These are phyloP conservation scores for Drosophila baimaii DNA, from an alignment of 1,140 invertebrate species.

Conservation along the genomic window DNA sequence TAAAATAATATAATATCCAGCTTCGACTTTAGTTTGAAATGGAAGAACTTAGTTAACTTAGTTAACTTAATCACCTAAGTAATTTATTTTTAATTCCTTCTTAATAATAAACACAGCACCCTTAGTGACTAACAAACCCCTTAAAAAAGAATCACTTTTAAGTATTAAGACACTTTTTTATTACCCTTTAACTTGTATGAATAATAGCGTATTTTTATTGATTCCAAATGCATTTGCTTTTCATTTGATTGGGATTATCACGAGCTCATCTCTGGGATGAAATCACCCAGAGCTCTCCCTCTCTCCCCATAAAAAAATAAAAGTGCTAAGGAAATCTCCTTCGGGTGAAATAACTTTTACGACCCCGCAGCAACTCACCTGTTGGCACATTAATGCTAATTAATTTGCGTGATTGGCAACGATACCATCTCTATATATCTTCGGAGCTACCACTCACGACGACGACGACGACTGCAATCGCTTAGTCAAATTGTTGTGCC, in stretches of 20 bases:
- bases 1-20: no score
- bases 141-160: not conserved
- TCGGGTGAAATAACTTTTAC: not conserved
- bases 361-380: not conserved
- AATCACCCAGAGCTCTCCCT: constrained; percentile 3
- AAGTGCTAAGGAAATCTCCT: constrained; percentile 10
- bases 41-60: no score
- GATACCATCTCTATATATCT: constrained; percentile 37
- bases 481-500: constrained; percentile 63
- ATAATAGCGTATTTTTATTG: not conserved
- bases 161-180: not conserved
- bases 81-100: not conserved
- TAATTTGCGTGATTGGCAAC: constrained; percentile 21
- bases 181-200: not conserved
- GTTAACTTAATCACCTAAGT: no score
- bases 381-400: constrained; percentile 21
- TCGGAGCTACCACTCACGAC: constrained; percentile 20
- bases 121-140: not conserved
- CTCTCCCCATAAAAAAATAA: not conserved
- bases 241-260: constrained; percentile 1
- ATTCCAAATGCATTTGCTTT: constrained; percentile 1
- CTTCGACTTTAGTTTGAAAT: no score
- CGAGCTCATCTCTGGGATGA: constrained; percentile 12
- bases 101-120: not conserved
- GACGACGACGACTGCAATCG: constrained; percentile 44